Conservation (phyloP, 2,113 vertebrate genomes). For the Larimichthys polyactis region DNA sequence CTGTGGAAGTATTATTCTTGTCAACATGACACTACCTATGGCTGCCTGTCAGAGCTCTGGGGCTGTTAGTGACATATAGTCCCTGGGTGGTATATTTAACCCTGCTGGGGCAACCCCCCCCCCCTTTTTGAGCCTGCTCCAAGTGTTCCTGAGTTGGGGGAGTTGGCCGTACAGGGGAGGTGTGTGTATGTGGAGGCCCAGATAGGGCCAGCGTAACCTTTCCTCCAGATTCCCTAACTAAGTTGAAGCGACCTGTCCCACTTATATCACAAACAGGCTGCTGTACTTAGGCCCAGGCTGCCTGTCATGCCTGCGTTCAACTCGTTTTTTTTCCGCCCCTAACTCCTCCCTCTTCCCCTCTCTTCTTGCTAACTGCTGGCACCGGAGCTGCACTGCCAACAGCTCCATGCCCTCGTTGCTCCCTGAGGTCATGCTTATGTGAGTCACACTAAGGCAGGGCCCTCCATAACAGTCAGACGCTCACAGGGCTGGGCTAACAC, state of each 20-base stretch:
- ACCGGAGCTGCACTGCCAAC: slow-evolving; percentile 39
- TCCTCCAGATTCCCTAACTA: slow-evolving; percentile 78
- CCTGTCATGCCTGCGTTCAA: slow-evolving; percentile 66
- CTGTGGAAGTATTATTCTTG: slow-evolving; percentile 16
- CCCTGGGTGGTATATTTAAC: slow-evolving; percentile 76
- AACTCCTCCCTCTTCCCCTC: slow-evolving; percentile 57
- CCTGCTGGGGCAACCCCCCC: slow-evolving; percentile 54
- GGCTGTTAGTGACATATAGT: slow-evolving; percentile 56
- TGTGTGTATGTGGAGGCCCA: slow-evolving; percentile 69
- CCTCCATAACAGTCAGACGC: slow-evolving; percentile 23
- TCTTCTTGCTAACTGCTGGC: slow-evolving; percentile 52
- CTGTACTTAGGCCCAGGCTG: slow-evolving; percentile 57
- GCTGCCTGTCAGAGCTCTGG: slow-evolving; percentile 45
- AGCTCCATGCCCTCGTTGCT: slow-evolving; percentile 53
- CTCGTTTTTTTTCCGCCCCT: slow-evolving; percentile 40
- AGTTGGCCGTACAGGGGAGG: slow-evolving; percentile 64
- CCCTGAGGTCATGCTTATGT: slow-evolving; percentile 73
- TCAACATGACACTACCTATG: slow-evolving; percentile 4
- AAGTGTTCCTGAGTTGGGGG: slow-evolving; percentile 64
- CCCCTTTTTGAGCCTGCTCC: slow-evolving; percentile 52
- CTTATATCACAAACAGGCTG: slow-evolving; percentile 78
- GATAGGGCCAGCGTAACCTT: slow-evolving; percentile 77
- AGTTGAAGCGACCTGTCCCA: slow-evolving; percentile 70
- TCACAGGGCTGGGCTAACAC: slow-evolving; percentile 40
- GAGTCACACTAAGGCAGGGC: slow-evolving; percentile 67